Conservation (phyloP, 2,113 vertebrate species). For the Ochotona curzoniae region DNA sequence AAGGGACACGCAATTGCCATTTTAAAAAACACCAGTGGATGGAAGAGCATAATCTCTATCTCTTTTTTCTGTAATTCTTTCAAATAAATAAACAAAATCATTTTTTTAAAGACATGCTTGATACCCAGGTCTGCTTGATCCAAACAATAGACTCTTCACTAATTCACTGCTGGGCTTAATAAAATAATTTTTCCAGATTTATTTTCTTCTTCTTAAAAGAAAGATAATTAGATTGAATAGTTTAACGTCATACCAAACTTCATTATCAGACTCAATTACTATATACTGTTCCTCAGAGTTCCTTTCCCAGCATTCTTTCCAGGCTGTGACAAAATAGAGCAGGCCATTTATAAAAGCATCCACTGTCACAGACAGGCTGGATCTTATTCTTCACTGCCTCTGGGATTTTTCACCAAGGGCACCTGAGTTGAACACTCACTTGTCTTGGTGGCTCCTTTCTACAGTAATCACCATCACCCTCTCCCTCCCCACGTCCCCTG, state of each 20-base stretch:
- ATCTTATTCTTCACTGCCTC: neutral
- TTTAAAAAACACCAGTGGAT: no score
- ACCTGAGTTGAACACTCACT: slow-evolving; percentile 28
- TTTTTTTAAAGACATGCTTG: neutral
- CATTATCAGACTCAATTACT: slow-evolving; percentile 14
- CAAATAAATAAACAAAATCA: no score
- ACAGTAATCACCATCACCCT: neutral
- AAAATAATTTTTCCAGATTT: neutral
- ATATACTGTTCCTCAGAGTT: neutral
- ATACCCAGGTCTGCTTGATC: neutral
- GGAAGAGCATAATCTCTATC: no score
- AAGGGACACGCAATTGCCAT: neutral
- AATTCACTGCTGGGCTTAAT: neutral
- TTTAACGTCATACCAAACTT: slow-evolving; percentile 27
- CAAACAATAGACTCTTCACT: neutral
- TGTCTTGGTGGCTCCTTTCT: neutral
- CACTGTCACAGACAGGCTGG: neutral
- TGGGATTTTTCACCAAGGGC: slow-evolving; percentile 21
- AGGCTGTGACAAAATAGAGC: slow-evolving; percentile 7
- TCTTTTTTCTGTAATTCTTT: no score
- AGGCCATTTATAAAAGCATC: neutral
- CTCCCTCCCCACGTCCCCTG: neutral
- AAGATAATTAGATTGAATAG: neutral
- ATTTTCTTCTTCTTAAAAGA: neutral
- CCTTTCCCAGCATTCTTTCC: neutral